These are phyloP conservation scores for Bucorvus abyssinicus DNA, from an alignment of 2,797 vertebrate species.

Conservation along the genomic window DNA sequence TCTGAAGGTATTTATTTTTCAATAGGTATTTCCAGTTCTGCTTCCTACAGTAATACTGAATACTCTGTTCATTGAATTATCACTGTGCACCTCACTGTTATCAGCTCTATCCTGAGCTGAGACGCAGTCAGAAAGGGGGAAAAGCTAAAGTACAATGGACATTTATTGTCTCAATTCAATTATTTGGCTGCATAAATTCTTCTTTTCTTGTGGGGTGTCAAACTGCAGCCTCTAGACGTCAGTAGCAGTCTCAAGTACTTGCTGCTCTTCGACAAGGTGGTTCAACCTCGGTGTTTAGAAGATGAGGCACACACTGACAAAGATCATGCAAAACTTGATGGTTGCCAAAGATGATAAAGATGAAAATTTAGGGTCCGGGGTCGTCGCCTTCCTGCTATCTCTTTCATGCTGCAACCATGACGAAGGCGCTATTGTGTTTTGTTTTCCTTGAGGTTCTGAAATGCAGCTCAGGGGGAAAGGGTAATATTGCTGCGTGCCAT, in stretches of 20 bases:
- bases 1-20: not conserved
- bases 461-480: not conserved
- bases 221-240: not conserved
- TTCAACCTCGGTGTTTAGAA: not conserved
- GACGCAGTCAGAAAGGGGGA: not conserved
- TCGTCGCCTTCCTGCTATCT: not conserved
- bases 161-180: not conserved
- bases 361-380: not conserved
- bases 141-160: not conserved
- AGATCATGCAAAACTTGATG: not conserved
- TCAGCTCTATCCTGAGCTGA: not conserved
- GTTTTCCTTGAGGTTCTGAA: not conserved
- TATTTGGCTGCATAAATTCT: not conserved
- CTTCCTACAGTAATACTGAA: not conserved
- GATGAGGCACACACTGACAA: not conserved
- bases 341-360: not conserved
- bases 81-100: not conserved
- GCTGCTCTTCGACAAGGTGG: not conserved
- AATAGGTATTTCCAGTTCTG: not conserved
- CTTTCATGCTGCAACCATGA: not conserved
- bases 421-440: not conserved
- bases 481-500: not conserved
- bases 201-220: not conserved
- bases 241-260: not conserved
- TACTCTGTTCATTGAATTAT: not conserved